phyloP scores from a whole-genome alignment of 2,888 invertebrate genomes.

The Pinctada fucata region DNA sequence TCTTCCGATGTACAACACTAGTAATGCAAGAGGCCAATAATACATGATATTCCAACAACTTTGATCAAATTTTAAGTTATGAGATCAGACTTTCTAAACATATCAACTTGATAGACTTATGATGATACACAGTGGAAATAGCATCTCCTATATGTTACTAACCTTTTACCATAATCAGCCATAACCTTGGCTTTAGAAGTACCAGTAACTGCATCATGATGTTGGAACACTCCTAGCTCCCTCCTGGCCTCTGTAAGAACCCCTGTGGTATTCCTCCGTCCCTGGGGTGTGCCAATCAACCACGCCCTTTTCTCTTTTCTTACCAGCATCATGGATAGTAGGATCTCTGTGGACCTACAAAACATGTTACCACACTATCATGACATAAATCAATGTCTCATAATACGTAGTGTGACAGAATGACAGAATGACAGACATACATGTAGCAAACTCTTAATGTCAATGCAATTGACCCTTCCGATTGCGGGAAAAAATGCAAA shows the following conservation, averaged over 20 bases:
- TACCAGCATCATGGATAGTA: constrained; percentile 76
- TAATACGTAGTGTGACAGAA: not conserved
- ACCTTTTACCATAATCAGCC: constrained; percentile 86
- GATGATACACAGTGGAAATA: no score
- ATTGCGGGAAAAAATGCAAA: no score
- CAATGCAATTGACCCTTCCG: no score
- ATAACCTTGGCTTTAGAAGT: constrained; percentile 94
- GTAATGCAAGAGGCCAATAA: no score
- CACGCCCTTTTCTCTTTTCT: constrained; percentile 1
- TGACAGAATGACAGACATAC: not conserved
- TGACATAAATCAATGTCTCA: no score
- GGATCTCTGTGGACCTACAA: constrained; percentile 77
- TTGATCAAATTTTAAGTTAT: no score
- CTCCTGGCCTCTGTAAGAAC: constrained; percentile 80
- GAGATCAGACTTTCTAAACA: no score
- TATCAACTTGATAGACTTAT: no score
- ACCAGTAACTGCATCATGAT: constrained; percentile 98
- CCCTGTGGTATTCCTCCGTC: constrained; percentile 10
- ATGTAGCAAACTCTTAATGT: no score
- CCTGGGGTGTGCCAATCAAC: not conserved
- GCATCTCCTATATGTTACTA: constrained; percentile 16
- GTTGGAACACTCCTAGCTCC: constrained; percentile 91
- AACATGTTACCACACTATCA: not conserved
- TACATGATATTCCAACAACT: no score
- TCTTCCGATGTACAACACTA: no score